Base-by-base conservation (phyloP, 2,888 invertebrate species). In the Toxonevra muliebris region DNA sequence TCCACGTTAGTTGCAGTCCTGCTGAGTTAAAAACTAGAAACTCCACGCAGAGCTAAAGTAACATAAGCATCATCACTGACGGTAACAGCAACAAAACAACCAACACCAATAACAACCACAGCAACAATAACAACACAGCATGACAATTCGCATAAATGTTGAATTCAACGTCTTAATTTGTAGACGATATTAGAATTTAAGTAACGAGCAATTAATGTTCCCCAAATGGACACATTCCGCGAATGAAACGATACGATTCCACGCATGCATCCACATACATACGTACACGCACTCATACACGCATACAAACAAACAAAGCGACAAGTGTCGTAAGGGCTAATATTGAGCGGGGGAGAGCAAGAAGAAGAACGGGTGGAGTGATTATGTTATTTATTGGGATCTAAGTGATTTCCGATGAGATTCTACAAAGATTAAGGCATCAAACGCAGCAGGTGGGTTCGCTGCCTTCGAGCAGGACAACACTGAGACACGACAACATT, bases 321-420 rank as follows among this genome's bases (percentile, higher is more conserved):
- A 30, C 55, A 43, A 57, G 45, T 58, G 41, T 58, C n/a, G 15
- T 13, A 40, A 41, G 58, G 15, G 17, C 7, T 7, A 58, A 58
- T 17, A 15, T 58, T 10, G 10, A 19, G 42, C 7, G 30, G 30
- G 3, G 7, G 30, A 2, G 30, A 7, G 30, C 30, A 7, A 30
- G 2, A 30, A 30, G 30, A 30, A 2, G 30, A 30, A 30, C 30
- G 30, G 30, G 30, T 30, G 72, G 75, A 74, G 75, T 78, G 79
- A 78, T 80, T 77, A 76, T 74, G 78, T 84, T 83, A 84, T 84
- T 85, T 84, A 84, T 84, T 82, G 82, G 79, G 80, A 80, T 82
- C 82, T 85, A 85, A 85, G 84, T 85, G 84, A 85, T 85, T 84
- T 82, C 78, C 83, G 81, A 84, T 85, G 81, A 82, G 83, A 81